Percentiles rank a stretch among this genome's conserved stretches.
Evolutionary conservation across 2,888 invertebrate species (phyloP).

Genomic region (Meteorus cinctellus): DNA sequence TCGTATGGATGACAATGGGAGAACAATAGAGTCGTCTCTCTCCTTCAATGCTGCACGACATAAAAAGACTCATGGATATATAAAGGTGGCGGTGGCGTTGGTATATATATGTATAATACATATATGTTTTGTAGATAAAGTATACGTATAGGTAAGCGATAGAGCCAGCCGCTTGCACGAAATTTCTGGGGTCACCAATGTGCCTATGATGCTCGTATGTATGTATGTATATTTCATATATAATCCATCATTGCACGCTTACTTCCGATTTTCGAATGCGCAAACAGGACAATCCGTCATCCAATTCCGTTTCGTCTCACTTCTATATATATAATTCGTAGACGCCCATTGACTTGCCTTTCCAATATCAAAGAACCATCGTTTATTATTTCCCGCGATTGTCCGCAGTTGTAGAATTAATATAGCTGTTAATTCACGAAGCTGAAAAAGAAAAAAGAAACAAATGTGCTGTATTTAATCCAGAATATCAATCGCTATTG

Average conservation of each 20-base stretch:
- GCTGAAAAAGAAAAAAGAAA: neutral
- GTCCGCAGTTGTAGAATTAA: neutral
- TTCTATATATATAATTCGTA: neutral
- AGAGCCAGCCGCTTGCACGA: slow-evolving; percentile 19
- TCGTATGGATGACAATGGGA: slow-evolving; percentile 56
- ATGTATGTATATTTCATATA: slow-evolving; percentile 46
- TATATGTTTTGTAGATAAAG: neutral
- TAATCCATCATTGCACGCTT: slow-evolving; percentile 71
- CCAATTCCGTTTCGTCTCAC: slow-evolving; percentile 64
- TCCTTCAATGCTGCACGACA: slow-evolving; percentile 45
- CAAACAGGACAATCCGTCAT: slow-evolving; percentile 69
- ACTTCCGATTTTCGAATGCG: slow-evolving; percentile 57
- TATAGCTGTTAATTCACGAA: neutral
- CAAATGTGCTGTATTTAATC: neutral
- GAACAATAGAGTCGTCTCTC: slow-evolving; percentile 49
- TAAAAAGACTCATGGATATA: slow-evolving; percentile 46
- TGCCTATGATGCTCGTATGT: slow-evolving; percentile 49
- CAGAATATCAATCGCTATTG: neutral
- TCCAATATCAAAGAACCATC: slow-evolving; percentile 1
- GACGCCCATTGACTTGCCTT: slow-evolving; percentile 5
- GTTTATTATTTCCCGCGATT: neutral
- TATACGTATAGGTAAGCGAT: neutral
- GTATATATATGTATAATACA: neutral
- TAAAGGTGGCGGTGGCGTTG: slow-evolving; percentile 46
- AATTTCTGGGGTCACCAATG: slow-evolving; percentile 43